These are phyloP conservation scores for Cephalopholis sonnerati DNA, from an alignment of 2,113 vertebrate species.

Conservation along the genomic window DNA sequence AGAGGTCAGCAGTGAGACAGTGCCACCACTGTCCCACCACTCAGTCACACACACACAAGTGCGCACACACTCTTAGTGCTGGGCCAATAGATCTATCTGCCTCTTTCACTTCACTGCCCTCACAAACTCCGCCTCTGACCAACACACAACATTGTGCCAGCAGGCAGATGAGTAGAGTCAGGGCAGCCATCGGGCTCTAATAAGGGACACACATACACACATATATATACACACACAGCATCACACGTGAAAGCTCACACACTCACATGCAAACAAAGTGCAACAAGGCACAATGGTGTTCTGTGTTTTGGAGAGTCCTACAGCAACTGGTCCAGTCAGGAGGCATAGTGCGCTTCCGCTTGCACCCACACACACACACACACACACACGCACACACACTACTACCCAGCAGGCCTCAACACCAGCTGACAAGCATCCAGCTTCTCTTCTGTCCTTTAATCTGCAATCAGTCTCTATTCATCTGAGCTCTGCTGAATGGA, in stretches of 20 bases:
- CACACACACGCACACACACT: background rate
- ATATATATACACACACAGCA: background rate
- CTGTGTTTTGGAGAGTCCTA: slow-evolving; percentile 35
- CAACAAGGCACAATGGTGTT: slow-evolving; percentile 39
- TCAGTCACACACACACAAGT: background rate
- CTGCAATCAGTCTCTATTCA: slow-evolving; percentile 31
- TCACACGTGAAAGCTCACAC: slow-evolving; percentile 18
- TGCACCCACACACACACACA: background rate
- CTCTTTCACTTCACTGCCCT: slow-evolving; percentile 60
- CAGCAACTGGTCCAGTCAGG: slow-evolving; percentile 34
- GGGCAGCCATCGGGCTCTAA: background rate
- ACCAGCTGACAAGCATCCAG: slow-evolving; percentile 59
- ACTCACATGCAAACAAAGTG: slow-evolving; percentile 3
- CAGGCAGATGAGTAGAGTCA: slow-evolving; percentile 31
- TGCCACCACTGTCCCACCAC: slow-evolving; percentile 39
- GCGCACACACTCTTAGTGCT: background rate
- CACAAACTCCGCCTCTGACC: slow-evolving; percentile 3
- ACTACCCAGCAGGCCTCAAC: background rate
- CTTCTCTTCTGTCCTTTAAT: slow-evolving; percentile 43
- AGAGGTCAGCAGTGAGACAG: slow-evolving; percentile 48
- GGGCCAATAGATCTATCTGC: slow-evolving; percentile 22
- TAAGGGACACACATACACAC: background rate
- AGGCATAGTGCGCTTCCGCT: background rate
- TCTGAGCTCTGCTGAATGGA: slow-evolving; percentile 39
- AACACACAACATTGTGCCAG: slow-evolving; percentile 35